Conservation (phyloP, 2,113 vertebrate genomes). For the Labrus mixtus region DNA sequence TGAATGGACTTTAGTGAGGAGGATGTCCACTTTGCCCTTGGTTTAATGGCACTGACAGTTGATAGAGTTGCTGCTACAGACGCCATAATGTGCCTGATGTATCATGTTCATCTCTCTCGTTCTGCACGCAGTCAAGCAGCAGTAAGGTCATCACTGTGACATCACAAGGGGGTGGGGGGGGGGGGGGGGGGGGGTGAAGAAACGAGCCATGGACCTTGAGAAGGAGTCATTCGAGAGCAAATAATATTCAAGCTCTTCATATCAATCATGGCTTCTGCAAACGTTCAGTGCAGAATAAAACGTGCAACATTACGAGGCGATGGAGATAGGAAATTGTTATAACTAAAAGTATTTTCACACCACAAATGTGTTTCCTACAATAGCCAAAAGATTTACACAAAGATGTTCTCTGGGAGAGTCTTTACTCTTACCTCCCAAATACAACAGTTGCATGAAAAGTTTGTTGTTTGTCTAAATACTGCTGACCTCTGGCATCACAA, state of each 20-base stretch:
- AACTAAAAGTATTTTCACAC: neutral
- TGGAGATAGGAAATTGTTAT: neutral
- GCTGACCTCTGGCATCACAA: conserved; percentile 12
- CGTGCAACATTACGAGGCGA: conserved; percentile 1
- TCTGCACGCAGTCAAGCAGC: conserved; percentile 17
- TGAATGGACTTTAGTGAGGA: conserved; percentile 57
- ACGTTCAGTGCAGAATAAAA: conserved; percentile 12
- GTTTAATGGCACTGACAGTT: conserved; percentile 62
- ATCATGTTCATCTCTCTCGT: conserved; percentile 35
- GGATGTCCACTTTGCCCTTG: conserved; percentile 70
- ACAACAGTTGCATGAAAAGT: neutral
- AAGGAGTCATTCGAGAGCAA: conserved; percentile 31
- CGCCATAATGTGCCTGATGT: conserved; percentile 49
- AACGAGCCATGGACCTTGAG: conserved; percentile 55
- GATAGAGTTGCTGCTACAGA: conserved; percentile 57
- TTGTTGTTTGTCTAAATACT: conserved; percentile 6
- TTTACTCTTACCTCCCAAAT: neutral
- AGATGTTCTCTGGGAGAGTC: neutral
- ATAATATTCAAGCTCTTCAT: conserved; percentile 40
- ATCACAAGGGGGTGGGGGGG: conserved; percentile 3
- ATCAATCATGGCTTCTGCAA: conserved; percentile 39
- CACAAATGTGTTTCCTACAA: neutral
- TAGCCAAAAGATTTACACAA: conserved; percentile 5
- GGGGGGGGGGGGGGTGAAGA: conserved; percentile 13
- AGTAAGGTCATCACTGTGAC: conserved; percentile 54